Conservation (phyloP, 2,797 vertebrate genomes). For the Chiroxiphia lanceolata region DNA sequence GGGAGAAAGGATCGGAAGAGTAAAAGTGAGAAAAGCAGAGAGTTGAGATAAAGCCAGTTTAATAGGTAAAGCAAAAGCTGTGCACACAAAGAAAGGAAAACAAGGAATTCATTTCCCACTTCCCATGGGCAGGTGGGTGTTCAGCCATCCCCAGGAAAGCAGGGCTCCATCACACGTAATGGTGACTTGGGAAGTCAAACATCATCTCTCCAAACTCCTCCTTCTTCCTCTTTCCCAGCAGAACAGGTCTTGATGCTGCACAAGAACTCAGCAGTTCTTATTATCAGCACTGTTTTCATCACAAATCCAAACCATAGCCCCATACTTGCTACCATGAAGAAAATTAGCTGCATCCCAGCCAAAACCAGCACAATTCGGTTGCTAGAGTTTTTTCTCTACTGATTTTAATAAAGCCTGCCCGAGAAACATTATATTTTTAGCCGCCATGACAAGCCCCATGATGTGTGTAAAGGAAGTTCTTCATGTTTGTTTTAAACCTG, state of each 20-base stretch:
- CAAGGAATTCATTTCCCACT: not conserved
- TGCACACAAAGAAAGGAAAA: not conserved
- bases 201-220: not conserved
- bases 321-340: not conserved
- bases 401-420: not conserved
- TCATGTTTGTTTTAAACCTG: not conserved
- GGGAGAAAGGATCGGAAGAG: not conserved
- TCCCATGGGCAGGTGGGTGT: not conserved
- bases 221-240: not conserved
- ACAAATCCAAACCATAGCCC: not conserved
- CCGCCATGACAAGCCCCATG: not conserved
- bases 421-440: not conserved
- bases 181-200: not conserved
- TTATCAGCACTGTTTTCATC: not conserved
- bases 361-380: not conserved
- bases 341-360: not conserved
- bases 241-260: not conserved
- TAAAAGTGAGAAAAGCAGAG: not conserved
- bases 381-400: not conserved
- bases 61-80: not conserved
- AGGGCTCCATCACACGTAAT: fast-evolving
- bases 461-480: not conserved
- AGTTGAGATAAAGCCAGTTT: not conserved
- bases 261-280: not conserved
- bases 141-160: not conserved